Conservation (phyloP, 1,140 invertebrate genomes). For the Rhopalosiphum padi region DNA sequence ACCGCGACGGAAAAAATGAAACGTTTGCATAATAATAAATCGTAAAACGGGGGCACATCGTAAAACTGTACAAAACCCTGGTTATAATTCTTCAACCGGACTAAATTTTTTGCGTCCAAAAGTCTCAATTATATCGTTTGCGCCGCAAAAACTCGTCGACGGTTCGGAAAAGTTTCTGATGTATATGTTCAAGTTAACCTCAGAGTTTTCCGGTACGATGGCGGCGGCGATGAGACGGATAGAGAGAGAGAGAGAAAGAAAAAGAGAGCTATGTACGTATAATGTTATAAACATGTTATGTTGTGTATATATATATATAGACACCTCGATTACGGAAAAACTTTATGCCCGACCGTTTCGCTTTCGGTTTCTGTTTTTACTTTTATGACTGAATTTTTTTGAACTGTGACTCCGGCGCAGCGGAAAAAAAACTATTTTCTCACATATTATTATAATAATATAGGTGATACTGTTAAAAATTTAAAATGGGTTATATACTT, state of each 20-base stretch:
- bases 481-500: not conserved
- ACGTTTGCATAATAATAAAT: slow-evolving; percentile 2
- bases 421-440: not conserved
- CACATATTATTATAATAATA: not conserved
- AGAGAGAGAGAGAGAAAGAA: too few species aligned
- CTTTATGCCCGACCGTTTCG: not conserved
- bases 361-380: not conserved
- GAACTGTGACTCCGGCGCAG: not conserved
- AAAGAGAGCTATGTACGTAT: not conserved
- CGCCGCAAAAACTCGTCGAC: not conserved
- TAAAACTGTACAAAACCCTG: not conserved
- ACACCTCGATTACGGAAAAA: not conserved
- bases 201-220: not conserved
- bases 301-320: not conserved
- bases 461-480: not conserved
- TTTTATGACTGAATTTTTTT: not conserved
- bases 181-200: not conserved
- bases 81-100: not conserved
- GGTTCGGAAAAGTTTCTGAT: not conserved
- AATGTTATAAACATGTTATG: slow-evolving; percentile 7
- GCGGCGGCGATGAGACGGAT: too few species aligned
- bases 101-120: not conserved
- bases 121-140: slow-evolving; percentile 3
- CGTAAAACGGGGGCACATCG: not conserved
- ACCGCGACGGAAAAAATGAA: not conserved